Evolutionary conservation across 2,888 invertebrate genomes (phyloP), one percentile per base, ranked within the genome.

Genomic region (Ochropacha duplaris): DNA sequence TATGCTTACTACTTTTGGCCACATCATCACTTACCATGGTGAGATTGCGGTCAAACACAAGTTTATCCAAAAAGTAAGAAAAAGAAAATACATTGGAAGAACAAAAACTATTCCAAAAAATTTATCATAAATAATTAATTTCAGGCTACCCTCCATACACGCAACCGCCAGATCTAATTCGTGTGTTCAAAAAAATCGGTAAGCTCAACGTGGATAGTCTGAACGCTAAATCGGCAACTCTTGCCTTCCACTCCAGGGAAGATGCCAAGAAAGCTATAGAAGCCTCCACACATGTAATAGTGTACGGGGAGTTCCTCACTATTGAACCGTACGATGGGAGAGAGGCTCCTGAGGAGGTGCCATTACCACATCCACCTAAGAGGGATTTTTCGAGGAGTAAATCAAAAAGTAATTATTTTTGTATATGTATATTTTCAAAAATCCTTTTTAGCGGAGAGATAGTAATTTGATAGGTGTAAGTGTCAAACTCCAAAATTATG

Each of bases 141-240:
- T 0, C 72, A 90, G 91, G 88, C 0, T 90, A 78, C 66, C 89
- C 90, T 0, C 55, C 60, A 1, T 90, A 80, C 75, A 79, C 85
- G 0, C 83, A 83, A 52, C 59, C 78, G 0, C 76, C 79, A 24
- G 91, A 91, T 56, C 57, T 91, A 0, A 36, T 68, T 9, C 75
- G 78, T 0, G 71, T 78, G 1, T 84, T 90, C 61, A 31, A 69
- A 0, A 56, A 66, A 34, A 83, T 84, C 60, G 90, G 89, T 0
- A 31, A 49, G 0, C 78, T 81, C 6, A 64, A 60, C 0, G 69
- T 89, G 2, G 85, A 85, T 16, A 64, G 62, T 6, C 59, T 83
- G 22, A 71, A 57, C 49, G 64, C 65, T 14, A 69, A 69, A 22
- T 65, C 68, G 31, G 80, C 87, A 0, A 68, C 75, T 0, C 65